Evolutionary conservation across 2,888 invertebrate genomes (phyloP).

Genomic region (Andrena hattorfiana): DNA sequence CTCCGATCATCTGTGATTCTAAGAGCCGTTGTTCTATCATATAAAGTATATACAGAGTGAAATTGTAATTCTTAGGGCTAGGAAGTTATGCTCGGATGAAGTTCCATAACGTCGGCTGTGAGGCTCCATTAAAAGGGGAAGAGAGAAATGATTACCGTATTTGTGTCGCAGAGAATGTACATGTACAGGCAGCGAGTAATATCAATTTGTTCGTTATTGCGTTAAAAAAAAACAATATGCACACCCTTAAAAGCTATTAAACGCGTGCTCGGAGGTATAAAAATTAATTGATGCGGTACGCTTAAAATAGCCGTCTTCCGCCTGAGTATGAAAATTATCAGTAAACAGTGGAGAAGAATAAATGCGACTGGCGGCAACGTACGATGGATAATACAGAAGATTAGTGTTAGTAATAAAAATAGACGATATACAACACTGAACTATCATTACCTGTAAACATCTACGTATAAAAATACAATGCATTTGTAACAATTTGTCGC

Average conservation of each 20-base stretch:
- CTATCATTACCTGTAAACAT: constrained; percentile 44
- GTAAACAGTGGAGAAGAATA: constrained; percentile 11
- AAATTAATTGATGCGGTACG: constrained; percentile 24
- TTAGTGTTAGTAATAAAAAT: constrained; percentile 39
- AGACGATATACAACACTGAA: constrained; percentile 44
- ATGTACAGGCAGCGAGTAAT: constrained; percentile 24
- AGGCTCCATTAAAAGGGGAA: constrained; percentile 15
- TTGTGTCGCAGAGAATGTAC: constrained; percentile 1
- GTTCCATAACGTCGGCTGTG: constrained; percentile 34
- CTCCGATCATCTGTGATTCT: constrained; percentile 50
- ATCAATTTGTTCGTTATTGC: constrained; percentile 26
- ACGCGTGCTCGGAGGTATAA: constrained; percentile 25
- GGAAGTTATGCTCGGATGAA: constrained; percentile 60
- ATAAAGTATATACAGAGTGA: constrained; percentile 66
- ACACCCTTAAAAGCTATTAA: constrained; percentile 14
- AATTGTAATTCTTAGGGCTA: constrained; percentile 58
- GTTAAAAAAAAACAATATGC: constrained; percentile 31
- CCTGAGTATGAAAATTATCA: constrained; percentile 8
- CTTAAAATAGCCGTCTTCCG: constrained; percentile 37
- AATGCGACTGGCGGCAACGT: constrained; percentile 19
- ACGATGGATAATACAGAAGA: constrained; percentile 61
- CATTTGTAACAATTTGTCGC: constrained; percentile 49
- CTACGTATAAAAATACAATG: constrained; percentile 56
- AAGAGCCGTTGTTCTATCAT: constrained; percentile 46
- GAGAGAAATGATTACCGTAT: neutral